Conservation (phyloP, 2,888 invertebrate species). For the Encarsia formosa region DNA sequence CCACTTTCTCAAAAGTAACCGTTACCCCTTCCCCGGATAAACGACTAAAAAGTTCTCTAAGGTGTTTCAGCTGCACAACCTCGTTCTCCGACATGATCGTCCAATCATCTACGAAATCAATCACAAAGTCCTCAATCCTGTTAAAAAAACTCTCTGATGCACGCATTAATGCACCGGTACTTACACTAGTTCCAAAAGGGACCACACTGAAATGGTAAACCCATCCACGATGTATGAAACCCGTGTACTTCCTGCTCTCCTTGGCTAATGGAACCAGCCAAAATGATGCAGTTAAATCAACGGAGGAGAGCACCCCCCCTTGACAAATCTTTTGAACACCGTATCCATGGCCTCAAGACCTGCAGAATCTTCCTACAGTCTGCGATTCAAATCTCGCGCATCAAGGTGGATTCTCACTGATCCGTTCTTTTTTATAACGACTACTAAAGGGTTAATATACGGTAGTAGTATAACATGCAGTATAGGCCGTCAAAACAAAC, state of each 20-base stretch:
- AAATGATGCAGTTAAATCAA: neutral
- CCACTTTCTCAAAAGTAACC: conserved; percentile 24
- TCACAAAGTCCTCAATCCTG: neutral
- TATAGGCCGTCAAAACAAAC: too few species aligned
- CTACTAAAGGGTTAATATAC: too few species aligned
- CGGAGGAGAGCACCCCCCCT: neutral
- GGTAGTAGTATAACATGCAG: too few species aligned
- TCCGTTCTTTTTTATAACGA: too few species aligned
- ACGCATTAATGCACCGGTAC: neutral
- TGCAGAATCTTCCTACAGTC: too few species aligned
- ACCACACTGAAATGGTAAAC: neutral
- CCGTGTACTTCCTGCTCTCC: neutral
- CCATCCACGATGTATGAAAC: neutral
- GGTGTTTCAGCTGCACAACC: neutral
- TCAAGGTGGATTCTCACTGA: too few species aligned
- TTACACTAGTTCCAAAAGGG: neutral
- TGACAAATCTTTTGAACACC: neutral
- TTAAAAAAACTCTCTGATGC: neutral
- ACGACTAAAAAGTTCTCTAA: neutral
- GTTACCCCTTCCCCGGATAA: neutral
- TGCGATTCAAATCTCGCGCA: too few species aligned
- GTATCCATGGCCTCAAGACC: neutral
- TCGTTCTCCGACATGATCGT: neutral
- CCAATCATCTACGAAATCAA: neutral
- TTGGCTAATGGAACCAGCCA: neutral